A percentile compares a stretch with the other conserved stretches of the same genome.
These are phyloP conservation scores for Leptinotarsa undecemlineata DNA, from an alignment of 1,140 invertebrate genomes.

Conservation along the genomic window DNA sequence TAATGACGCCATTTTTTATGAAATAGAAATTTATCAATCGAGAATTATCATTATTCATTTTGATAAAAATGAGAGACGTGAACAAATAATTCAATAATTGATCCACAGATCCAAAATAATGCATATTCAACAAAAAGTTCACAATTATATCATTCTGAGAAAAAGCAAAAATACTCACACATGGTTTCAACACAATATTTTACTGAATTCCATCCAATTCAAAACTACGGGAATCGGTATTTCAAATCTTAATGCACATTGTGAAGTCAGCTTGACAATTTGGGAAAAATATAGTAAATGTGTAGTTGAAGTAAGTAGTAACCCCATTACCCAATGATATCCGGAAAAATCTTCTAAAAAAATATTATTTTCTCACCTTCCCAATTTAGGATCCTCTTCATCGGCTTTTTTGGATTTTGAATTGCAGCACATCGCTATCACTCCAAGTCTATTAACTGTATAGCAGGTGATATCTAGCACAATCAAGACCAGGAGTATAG, in stretches of 20 bases:
- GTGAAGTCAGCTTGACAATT: not conserved
- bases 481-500: slow-evolving; percentile 73
- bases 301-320: not conserved
- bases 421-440: slow-evolving; percentile 71
- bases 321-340: not conserved
- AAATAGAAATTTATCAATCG: too few relatives aligned
- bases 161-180: too few relatives aligned
- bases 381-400: slow-evolving; percentile 78
- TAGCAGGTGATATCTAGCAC: slow-evolving; percentile 78
- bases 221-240: not conserved
- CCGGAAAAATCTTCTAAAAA: not conserved
- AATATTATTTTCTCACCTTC: slow-evolving; percentile 66
- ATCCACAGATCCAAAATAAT: too few relatives aligned
- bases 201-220: not conserved
- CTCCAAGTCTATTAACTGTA: slow-evolving; percentile 70
- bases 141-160: too few relatives aligned
- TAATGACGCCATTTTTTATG: too few relatives aligned
- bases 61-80: not conserved
- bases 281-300: not conserved
- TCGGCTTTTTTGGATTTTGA: slow-evolving; percentile 68
- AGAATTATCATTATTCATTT: not conserved
- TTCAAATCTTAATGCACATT: not conserved
- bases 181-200: too few relatives aligned
- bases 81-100: not conserved
- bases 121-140: too few relatives aligned